These are phyloP conservation scores for Phataginus tetradactyla DNA, from an alignment of 2,797 vertebrate species.

Conservation along the genomic window DNA sequence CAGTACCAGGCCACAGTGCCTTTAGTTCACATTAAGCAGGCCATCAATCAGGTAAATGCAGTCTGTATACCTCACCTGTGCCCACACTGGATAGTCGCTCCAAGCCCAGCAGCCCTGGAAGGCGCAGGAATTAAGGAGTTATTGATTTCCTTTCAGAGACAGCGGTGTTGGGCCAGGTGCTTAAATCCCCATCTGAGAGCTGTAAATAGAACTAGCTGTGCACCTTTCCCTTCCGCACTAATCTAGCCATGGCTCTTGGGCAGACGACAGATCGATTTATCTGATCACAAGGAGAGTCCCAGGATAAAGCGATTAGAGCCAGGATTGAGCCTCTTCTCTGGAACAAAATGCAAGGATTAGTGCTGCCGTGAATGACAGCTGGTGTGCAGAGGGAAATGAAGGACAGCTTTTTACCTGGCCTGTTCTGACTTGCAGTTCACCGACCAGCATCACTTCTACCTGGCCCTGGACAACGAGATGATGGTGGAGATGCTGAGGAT, in stretches of 20 bases:
- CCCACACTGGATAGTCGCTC: neutral
- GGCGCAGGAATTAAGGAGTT: neutral
- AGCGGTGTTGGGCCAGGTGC: neutral
- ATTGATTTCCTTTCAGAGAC: slow-evolving; percentile 45
- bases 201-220: neutral
- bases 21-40: slow-evolving; percentile 38
- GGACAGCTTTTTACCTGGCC: neutral
- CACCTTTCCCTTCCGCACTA: neutral
- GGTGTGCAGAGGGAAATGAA: neutral
- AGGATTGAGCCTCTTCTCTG: slow-evolving; percentile 6
- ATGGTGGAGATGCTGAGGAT: slow-evolving; percentile 98
- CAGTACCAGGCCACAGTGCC: neutral
- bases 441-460: slow-evolving; percentile 98
- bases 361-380: neutral
- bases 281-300: neutral
- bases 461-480: slow-evolving; percentile 99
- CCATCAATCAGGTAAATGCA: neutral
- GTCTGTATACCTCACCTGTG: neutral
- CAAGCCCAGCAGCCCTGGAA: neutral
- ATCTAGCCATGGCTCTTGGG: neutral
- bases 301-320: neutral
- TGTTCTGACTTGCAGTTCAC: slow-evolving; percentile 91
- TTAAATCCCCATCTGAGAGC: neutral
- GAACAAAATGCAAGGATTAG: neutral
- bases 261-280: neutral